Base-by-base conservation (phyloP, 1,140 invertebrate genomes). In the Papilio polyxenes region DNA sequence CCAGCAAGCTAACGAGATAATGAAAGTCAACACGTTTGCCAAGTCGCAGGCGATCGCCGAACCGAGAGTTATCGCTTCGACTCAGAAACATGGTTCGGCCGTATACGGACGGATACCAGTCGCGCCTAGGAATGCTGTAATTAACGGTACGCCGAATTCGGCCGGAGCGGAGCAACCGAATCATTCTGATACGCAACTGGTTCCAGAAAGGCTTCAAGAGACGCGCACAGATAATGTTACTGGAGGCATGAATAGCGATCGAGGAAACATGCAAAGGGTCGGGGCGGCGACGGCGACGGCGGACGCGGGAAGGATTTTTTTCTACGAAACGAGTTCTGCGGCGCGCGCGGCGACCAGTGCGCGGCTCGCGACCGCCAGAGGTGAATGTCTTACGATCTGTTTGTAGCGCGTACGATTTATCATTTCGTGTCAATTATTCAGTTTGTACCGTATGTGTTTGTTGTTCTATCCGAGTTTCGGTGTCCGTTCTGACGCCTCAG, bases 311-410 rank as follows among this genome's bases (percentile, higher is more conserved):
- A 90, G 89, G 87, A 86, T 88, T 92, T 92, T 93, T 92, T 93
- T 92, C 89, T 91, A 90, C 89, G 92, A 88, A 94, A 94, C 92
- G 86, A 91, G 92, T 94, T 92, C 88, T 82, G 86, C 86, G 81
- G 85, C 85, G 80, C 88, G 89, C 83, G 81, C 86, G 85, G 78
- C 86, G 48, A 87, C 85, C 92, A 94, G 92, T 94, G 84, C 89
- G 90, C 91, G 89, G 90, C 88, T 85, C 89, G 91, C 91, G 84
- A 77, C 89, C 82, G 85, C 76, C 72, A 89, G 89, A 94, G 92
- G 92, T 94, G 92, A 94, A 92, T 92, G 92, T 92, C 91, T 94
- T 9, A 20, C 79, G 83, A 84, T 86, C 83, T 84, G 62, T 62
- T 62, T 72, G 82, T 82, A 80, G 84, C 81, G 82, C 75, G 82